A percentile compares a stretch with the other conserved stretches of the same genome.
Evolutionary conservation across 1,140 invertebrate species (phyloP).

Genomic region (Thalassaphorura encarpata): DNA sequence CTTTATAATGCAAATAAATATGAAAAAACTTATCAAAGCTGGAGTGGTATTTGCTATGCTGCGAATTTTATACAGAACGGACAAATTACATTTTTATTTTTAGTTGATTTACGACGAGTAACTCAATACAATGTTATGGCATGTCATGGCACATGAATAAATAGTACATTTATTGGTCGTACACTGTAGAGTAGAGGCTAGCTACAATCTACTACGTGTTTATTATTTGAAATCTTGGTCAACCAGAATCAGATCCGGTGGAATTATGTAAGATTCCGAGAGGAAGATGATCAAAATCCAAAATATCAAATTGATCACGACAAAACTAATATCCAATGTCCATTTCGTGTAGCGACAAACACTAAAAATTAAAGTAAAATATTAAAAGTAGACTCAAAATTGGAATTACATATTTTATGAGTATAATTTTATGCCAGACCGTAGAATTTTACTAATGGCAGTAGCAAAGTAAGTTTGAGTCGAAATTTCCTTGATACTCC

Average conservation of each 20-base stretch:
- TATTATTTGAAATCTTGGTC: conserved; percentile 2
- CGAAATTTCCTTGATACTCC: neutral
- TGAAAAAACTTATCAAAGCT: too few relatives aligned
- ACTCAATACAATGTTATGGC: too few relatives aligned
- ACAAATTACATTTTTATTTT: too few relatives aligned
- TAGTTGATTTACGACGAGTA: too few relatives aligned
- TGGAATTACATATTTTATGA: neutral
- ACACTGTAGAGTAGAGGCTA: too few relatives aligned
- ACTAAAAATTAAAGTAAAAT: neutral
- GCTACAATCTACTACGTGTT: too few relatives aligned
- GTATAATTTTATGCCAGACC: neutral
- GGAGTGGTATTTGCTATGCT: too few relatives aligned
- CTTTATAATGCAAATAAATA: too few relatives aligned
- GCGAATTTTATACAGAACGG: too few relatives aligned
- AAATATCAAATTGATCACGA: neutral
- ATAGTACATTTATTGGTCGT: too few relatives aligned
- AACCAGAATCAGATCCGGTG: conserved; percentile 1
- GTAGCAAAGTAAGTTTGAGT: conserved; percentile 1
- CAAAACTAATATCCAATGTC: neutral
- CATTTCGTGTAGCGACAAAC: neutral
- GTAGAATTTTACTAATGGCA: neutral
- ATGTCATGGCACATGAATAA: too few relatives aligned
- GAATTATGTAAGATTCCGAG: neutral
- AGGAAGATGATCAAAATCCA: neutral
- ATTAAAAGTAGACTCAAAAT: neutral